Evolutionary conservation across 23 tunicate genomes (phyloP), one percentile per base, ranked within the genome.

Genomic region (Trididemnum miniatum): DNA sequence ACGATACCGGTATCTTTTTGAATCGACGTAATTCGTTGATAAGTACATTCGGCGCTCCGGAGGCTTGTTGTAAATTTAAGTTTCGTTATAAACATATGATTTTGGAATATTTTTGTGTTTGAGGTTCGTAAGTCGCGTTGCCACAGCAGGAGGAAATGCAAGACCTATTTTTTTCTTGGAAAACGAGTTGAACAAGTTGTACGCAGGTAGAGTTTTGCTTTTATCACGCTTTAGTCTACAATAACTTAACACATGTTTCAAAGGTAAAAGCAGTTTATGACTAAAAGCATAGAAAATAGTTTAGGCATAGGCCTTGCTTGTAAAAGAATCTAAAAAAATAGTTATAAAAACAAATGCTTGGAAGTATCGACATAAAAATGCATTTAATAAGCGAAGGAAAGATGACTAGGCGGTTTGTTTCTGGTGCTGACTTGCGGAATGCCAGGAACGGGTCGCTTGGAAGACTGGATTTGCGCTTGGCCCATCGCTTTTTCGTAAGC

Each of bases 331-430:
- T 44, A 44, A 44, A 44, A 9, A 44, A 44, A n/a, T 7, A 44
- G 54, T 44, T 44, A 44, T 44, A 44, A 44, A 44, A 44, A 7
- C 54, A 7, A 44, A 15, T 15, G n/a, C n/a, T n/a, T n/a, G 54
- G 54, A 44, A 44, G 54, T 44, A 44, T 15, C 54, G 54, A 15
- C 15, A 44, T 7, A 44, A 44, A 15, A 44, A 15, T 44, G 54
- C 12, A 57, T 65, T 23, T 64, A 89, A 44, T 79, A 79, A 33
- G 31, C 84, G 65, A 31, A 77, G 27, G 97, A 81, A 30, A 91
- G 35, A 37, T 91, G 84, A 65, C 82, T 91, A 18, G 97, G 84
- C 25, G 87, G 87, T 67, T 72, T 89, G 80, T 81, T 85, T 59
- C 79, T 65, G 39, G 65, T 38, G 50, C 49, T 51, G 39, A 81